Evolutionary conservation across 1,140 invertebrate genomes (phyloP).

Genomic region (Drosophila bipectinata): DNA sequence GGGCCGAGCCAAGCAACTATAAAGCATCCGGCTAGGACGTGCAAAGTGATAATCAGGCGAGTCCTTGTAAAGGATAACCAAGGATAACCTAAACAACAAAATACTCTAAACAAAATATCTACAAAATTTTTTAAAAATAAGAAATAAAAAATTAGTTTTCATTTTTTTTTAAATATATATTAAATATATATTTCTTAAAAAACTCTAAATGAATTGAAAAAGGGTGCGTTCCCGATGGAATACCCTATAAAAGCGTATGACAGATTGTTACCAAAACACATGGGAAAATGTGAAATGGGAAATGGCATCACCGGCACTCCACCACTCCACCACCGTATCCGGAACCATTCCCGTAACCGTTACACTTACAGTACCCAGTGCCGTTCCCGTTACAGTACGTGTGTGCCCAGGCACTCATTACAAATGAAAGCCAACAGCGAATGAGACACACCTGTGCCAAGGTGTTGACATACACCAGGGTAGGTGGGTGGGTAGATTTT

Average conservation of each 20-base stretch:
- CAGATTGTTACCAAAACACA: slow-evolving; percentile 63
- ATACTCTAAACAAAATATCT: background rate
- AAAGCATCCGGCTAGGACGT: slow-evolving; percentile 68
- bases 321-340: slow-evolving; percentile 5
- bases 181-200: background rate
- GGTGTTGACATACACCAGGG: slow-evolving; percentile 45
- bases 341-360: slow-evolving; percentile 8
- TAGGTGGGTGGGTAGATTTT: slow-evolving; percentile 19
- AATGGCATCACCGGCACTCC: background rate
- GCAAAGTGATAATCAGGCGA: slow-evolving; percentile 68
- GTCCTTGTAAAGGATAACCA: slow-evolving; percentile 22
- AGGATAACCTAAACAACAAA: background rate
- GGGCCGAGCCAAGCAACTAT: slow-evolving; percentile 58
- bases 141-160: too few relatives aligned
- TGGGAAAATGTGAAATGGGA: slow-evolving; percentile 2
- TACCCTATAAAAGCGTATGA: slow-evolving; percentile 49
- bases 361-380: slow-evolving; percentile 23
- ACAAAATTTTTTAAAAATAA: too few relatives aligned
- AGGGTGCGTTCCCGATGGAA: slow-evolving; percentile 1
- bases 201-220: background rate
- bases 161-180: background rate
- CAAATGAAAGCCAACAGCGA: slow-evolving; percentile 56
- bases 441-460: slow-evolving; percentile 61
- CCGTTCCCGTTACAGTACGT: slow-evolving; percentile 37
- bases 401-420: slow-evolving; percentile 64